phyloP scores from a whole-genome alignment of 2,888 invertebrate species.

The Geotrupes spiniger region DNA sequence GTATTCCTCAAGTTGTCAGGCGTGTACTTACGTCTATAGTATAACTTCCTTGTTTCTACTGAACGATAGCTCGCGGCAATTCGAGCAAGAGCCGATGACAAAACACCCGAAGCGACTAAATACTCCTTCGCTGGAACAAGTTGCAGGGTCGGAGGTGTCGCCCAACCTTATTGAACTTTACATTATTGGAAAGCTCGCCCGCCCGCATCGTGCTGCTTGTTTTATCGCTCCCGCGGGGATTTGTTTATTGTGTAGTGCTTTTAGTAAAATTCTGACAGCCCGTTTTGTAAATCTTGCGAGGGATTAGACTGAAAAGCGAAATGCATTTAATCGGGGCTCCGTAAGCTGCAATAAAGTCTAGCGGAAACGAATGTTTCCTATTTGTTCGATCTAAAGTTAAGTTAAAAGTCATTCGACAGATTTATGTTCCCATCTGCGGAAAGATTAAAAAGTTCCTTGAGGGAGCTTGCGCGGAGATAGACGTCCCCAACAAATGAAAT shows the following conservation, averaged over 20 bases:
- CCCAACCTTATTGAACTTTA: conserved; percentile 2
- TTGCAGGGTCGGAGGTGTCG: neutral
- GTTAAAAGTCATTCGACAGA: neutral
- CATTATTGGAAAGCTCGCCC: conserved; percentile 10
- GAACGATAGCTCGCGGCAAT: too few species aligned
- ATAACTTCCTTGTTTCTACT: too few species aligned
- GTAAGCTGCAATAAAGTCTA: too few species aligned
- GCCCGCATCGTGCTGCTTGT: neutral
- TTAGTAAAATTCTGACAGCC: neutral
- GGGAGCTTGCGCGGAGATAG: too few species aligned
- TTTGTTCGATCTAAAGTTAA: neutral
- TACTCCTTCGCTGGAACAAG: neutral
- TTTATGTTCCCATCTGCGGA: neutral
- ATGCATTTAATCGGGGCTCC: too few species aligned
- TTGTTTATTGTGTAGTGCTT: conserved; percentile 12
- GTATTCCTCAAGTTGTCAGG: too few species aligned
- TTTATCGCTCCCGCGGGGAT: conserved; percentile 12
- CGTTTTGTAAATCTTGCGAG: conserved; percentile 6
- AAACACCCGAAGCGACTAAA: neutral
- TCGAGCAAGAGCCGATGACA: conserved; percentile 1
- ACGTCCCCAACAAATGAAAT: too few species aligned
- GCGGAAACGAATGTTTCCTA: neutral
- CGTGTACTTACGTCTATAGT: too few species aligned
- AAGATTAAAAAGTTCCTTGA: too few species aligned
- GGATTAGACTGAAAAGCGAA: neutral